Base-by-base conservation (phyloP, 2,888 invertebrate species). In the Odontothrips loti region DNA sequence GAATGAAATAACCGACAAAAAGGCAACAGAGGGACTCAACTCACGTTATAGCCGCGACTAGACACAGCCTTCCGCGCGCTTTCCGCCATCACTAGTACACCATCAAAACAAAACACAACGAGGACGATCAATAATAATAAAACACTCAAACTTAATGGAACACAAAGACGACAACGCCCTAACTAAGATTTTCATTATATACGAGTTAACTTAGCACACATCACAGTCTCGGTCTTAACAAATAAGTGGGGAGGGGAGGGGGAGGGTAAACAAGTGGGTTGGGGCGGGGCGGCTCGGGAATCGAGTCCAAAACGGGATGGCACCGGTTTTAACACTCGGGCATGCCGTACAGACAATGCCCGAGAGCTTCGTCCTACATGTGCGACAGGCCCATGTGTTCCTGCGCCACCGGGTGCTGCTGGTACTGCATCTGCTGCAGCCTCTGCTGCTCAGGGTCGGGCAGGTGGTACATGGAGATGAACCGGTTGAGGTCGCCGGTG, bases 401-500 rank as follows among this genome's bases (percentile, higher is more conserved):
- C 80, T 90, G 90, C 85, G 90, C 91, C 87, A 90, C 91, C 88
- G 90, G 91, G 84, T 93, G 91, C 86, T 92, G 91, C 88, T 89
- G 89, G 51, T 89, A 91, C 87, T 85, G 85, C 83, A 84, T 84
- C 82, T 84, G 84, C 80, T 85, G 84, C 79, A 85, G 84, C 82
- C 85, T 84, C 63, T 83, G 83, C 80, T 91, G 91, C 87, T 91
- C 91, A 84, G 91, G 91, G 86, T 93, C 93, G 81, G 90, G 90
- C 0, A 91, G 91, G 86, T 93, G 90, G 88, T 93, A 93, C 92
- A 93, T 93, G 84, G 91, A 92, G 87, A 93, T 93, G 93, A 93
- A 93, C 86, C 93, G 92, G 81, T 92, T 88, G 80, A 93, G 88
- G 85, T 93, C 92, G 58, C 91, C 91, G 83, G 83, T 82, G 82